These are phyloP conservation scores for Anoplius nigerrimus DNA, from an alignment of 2,888 invertebrate genomes.

Conservation along the genomic window DNA sequence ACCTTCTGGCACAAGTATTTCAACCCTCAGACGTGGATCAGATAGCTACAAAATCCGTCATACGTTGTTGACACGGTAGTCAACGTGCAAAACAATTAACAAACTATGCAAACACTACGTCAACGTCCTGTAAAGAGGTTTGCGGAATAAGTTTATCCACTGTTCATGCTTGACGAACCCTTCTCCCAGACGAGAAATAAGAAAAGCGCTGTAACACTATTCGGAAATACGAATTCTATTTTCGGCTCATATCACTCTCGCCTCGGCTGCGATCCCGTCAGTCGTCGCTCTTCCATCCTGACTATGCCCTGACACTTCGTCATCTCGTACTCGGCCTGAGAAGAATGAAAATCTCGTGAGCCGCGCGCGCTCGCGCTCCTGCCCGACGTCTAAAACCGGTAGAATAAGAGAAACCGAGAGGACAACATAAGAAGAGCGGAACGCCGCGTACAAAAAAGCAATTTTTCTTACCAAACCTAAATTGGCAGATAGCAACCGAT, in stretches of 20 bases:
- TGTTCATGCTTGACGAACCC: not conserved
- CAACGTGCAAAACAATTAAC: no score
- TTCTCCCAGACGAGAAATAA: slow-evolving; percentile 8
- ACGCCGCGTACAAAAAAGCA: slow-evolving; percentile 29
- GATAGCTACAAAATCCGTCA: no score
- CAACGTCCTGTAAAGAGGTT: no score
- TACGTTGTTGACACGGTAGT: no score
- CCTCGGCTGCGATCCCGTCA: slow-evolving; percentile 66
- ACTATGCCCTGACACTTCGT: slow-evolving; percentile 68
- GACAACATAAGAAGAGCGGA: no score
- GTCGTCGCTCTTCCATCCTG: slow-evolving; percentile 63
- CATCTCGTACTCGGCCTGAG: slow-evolving; percentile 54
- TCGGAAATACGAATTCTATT: slow-evolving; percentile 64
- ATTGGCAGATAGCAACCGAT: slow-evolving; percentile 17
- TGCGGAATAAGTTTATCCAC: no score
- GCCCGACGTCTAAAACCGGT: slow-evolving; percentile 21
- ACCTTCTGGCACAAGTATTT: no score
- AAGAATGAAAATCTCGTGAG: slow-evolving; percentile 52
- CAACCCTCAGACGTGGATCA: no score
- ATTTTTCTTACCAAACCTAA: slow-evolving; percentile 29
- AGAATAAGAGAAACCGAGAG: no score
- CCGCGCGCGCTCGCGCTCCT: slow-evolving; percentile 55
- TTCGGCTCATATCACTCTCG: slow-evolving; percentile 64
- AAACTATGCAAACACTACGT: no score
- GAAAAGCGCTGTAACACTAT: slow-evolving; percentile 34